phyloP scores from a whole-genome alignment of 2,797 vertebrate genomes.

The Pogoniulus pusillus region DNA sequence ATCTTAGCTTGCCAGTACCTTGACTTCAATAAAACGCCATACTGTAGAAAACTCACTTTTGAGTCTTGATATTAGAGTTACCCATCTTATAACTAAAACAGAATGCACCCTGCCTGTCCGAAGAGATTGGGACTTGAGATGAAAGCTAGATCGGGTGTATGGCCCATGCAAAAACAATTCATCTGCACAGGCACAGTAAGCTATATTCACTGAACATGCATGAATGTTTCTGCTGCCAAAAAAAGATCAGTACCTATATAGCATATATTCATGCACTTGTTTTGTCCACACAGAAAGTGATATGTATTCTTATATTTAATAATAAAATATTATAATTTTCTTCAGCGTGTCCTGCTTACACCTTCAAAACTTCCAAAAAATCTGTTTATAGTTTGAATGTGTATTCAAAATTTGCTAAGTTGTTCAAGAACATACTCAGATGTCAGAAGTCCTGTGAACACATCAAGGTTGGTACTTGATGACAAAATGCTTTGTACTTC shows the following conservation, averaged over 20 bases:
- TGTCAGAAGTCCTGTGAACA: background rate
- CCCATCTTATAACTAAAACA: background rate
- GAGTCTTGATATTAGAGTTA: background rate
- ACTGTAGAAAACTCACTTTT: background rate
- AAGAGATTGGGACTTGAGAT: background rate
- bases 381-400: background rate
- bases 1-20: background rate
- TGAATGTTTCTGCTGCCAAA: background rate
- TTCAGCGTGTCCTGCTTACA: background rate
- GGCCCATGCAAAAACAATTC: background rate
- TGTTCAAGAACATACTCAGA: background rate
- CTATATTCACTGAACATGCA: background rate
- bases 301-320: background rate
- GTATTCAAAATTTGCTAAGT: background rate
- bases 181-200: background rate
- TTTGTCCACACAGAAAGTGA: background rate
- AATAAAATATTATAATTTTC: background rate
- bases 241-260: background rate
- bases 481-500: background rate
- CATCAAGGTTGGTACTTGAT: background rate
- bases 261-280: background rate
- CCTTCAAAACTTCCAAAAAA: background rate
- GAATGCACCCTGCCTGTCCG: background rate
- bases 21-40: rapidly evolving
- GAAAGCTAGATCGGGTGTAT: background rate